Conservation (phyloP, 2,797 vertebrate species). For the Oophaga sylvatica region DNA sequence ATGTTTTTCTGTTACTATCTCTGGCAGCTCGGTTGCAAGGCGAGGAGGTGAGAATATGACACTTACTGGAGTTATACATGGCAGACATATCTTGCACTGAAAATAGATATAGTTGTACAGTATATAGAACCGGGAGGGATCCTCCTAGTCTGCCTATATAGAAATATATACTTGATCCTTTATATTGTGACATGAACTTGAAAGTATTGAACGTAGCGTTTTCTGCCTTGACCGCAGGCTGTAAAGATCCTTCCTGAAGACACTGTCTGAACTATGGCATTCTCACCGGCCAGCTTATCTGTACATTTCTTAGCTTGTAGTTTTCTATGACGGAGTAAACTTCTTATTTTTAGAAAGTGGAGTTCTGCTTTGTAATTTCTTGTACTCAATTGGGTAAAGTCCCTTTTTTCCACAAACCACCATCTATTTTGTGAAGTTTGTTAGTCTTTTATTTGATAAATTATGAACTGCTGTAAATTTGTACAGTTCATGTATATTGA, state of each 20-base stretch:
- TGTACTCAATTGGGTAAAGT: constrained; percentile 85
- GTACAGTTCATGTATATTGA: constrained; percentile 99
- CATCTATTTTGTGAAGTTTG: constrained; percentile 97
- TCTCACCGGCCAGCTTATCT: constrained; percentile 83
- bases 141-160: constrained; percentile 43
- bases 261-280: constrained; percentile 83
- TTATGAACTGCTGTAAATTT: constrained; percentile 99
- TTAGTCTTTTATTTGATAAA: constrained; percentile 98
- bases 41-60: constrained; percentile 70
- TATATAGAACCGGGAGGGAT: constrained; percentile 66
- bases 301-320: constrained; percentile 85
- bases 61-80: constrained; percentile 78
- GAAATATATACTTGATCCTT: constrained; percentile 48
- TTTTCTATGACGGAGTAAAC: constrained; percentile 85
- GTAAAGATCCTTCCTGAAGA: constrained; percentile 78
- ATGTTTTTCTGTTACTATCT: constrained; percentile 72
- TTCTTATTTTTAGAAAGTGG: constrained; percentile 87
- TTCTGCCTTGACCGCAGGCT: constrained; percentile 78
- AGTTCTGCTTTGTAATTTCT: constrained; percentile 87
- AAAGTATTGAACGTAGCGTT: constrained; percentile 23
- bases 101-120: constrained; percentile 76
- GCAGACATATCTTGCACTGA: constrained; percentile 82
- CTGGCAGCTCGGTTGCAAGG: constrained; percentile 79
- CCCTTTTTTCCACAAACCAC: constrained; percentile 83
- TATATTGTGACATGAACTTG: constrained; percentile 52